A percentile compares a stretch with the other conserved stretches of the same genome.
These are phyloP conservation scores for Yoshiicerus persimilis DNA, from an alignment of 1,140 invertebrate species.

Conservation along the genomic window DNA sequence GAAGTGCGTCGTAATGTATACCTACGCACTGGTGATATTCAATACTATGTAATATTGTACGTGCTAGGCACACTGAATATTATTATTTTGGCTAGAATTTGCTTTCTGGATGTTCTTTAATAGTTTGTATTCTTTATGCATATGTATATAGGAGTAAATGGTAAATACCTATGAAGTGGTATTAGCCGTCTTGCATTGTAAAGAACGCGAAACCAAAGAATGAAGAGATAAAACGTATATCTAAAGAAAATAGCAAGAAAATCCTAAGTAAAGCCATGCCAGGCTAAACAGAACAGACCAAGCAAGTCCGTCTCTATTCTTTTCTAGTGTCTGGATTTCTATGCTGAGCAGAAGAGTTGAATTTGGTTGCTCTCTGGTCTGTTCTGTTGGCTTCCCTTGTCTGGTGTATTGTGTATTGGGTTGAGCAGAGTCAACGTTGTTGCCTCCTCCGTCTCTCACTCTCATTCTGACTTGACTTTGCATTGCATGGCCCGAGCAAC, in stretches of 20 bases:
- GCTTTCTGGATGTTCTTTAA: no score
- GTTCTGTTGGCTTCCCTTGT: not conserved
- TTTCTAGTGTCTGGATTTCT: not conserved
- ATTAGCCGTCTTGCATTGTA: not conserved
- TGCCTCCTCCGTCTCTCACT: not conserved
- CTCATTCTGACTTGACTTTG: not conserved
- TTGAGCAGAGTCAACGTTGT: not conserved
- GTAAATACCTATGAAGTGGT: no score
- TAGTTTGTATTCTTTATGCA: no score
- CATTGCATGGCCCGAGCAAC: not conserved
- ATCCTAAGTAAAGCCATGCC: not conserved
- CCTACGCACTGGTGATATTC: no score
- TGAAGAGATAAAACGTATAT: not conserved
- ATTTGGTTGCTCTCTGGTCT: not conserved
- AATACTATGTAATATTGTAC: no score
- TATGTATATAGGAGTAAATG: no score
- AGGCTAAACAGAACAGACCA: no score
- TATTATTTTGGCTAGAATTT: no score
- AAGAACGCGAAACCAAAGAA: not conserved
- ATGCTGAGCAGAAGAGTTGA: not conserved
- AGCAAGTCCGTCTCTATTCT: not conserved
- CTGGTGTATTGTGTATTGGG: not conserved
- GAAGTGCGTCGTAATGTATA: no score
- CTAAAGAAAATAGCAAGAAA: not conserved
- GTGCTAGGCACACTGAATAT: no score